phyloP scores from a whole-genome alignment of 2,113 vertebrate species.

The Macaca mulatta region DNA sequence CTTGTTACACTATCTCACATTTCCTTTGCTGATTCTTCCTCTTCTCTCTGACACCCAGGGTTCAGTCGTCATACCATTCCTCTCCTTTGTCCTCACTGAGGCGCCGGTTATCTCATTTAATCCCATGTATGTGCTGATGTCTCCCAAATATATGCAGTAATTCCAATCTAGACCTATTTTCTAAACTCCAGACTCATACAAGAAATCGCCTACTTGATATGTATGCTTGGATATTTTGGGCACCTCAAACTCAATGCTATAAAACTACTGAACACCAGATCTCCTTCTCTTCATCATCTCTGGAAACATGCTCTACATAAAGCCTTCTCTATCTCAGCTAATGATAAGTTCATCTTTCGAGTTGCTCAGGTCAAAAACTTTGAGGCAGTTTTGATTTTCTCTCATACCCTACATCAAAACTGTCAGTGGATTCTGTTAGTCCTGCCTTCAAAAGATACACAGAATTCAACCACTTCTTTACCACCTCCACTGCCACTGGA shows the following conservation, averaged over 20 bases:
- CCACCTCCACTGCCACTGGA: background rate
- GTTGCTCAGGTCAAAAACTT: background rate
- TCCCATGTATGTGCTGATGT: background rate
- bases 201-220: background rate
- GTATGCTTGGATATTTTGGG: background rate
- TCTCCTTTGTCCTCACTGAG: background rate
- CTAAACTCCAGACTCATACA: background rate
- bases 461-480: background rate
- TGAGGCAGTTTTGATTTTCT: background rate
- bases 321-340: background rate
- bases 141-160: background rate
- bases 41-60: background rate
- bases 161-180: background rate
- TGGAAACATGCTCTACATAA: background rate
- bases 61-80: background rate
- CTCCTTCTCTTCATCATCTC: background rate
- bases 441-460: background rate
- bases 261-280: background rate
- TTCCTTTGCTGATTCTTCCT: background rate
- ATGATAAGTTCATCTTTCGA: background rate
- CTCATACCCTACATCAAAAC: background rate
- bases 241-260: background rate
- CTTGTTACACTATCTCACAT: background rate
- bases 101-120: background rate
- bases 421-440: background rate